Base-by-base conservation (phyloP, 1,140 invertebrate genomes). In the Aphelenchoides besseyi region DNA sequence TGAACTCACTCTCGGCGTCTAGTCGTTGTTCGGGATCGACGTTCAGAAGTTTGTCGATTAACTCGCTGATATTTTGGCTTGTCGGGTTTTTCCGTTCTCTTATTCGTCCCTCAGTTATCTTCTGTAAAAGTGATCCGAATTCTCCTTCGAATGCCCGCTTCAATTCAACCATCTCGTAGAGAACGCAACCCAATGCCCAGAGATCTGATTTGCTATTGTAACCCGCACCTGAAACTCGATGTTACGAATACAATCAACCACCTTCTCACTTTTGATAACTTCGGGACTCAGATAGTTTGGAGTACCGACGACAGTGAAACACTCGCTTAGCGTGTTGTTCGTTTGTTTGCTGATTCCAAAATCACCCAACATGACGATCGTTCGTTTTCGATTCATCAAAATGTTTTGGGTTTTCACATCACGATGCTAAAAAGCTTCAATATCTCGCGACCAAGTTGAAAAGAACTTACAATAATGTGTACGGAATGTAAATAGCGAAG, bases 171-270 rank as follows among this genome's bases (percentile, higher is more conserved):
- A 90, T 86, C 80, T 93, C 91, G 84, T 92, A 92, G 16, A 93
- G 81, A 72, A 93, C 87, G 83, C 92, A 92, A 1, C 92, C 92
- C 66, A 92, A 86, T 23, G 91, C 90, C 92, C 92, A 93, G 29
- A 18, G 32, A 30, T 64, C 55, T 18, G 54, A 66, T 53, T 64
- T 70, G 9, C 23, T 18, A 90, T 89, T 89, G 83, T 90, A 59
- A 5, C 18, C 12, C 18, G 5, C 5, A 33, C 55, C 55, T 59
- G 32, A 59, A 59, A 28, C 16, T 29, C 5, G 55, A 5, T 5
- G 5, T 59, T 29, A 5, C 5, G 55, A 8, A 23, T 29, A 33
- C 5, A 59, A 5, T 59, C 18, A 33, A 59, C 16, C 5, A 33
- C 5, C 26, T 33, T 5, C 55, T 28, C 32, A 59, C 55, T 23